These are phyloP conservation scores for Dasyornis broadbenti DNA, from an alignment of 2,113 vertebrate species.

Conservation along the genomic window DNA sequence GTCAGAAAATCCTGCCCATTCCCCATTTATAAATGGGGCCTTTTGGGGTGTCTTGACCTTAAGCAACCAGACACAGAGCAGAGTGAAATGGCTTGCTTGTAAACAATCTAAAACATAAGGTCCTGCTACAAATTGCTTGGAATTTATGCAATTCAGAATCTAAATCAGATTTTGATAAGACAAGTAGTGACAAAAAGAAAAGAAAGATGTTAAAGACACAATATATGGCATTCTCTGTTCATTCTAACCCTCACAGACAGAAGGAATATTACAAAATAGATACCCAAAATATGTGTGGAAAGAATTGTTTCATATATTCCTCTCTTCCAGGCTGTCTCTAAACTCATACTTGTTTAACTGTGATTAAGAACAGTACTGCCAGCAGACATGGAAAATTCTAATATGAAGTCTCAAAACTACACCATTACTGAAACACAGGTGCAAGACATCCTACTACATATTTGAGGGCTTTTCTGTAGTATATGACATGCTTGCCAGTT, in stretches of 20 bases:
- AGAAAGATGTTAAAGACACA: background rate
- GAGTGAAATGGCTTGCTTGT: background rate
- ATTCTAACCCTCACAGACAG: background rate
- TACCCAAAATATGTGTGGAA: background rate
- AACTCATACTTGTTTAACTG: background rate
- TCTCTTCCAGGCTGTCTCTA: background rate
- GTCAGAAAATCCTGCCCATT: background rate
- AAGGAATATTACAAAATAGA: background rate
- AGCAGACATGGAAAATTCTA: background rate
- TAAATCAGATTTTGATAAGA: background rate
- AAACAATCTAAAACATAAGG: background rate
- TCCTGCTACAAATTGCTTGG: background rate
- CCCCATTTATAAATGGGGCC: background rate
- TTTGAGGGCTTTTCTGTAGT: rapidly evolving
- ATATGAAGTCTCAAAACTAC: background rate
- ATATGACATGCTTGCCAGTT: background rate
- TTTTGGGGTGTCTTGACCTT: background rate
- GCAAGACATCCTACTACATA: background rate
- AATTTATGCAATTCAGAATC: background rate
- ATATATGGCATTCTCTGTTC: background rate
- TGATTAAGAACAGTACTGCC: background rate
- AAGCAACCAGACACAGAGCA: background rate
- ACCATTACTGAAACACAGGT: background rate
- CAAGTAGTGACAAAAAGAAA: background rate
- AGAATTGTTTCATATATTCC: background rate